Conservation (phyloP, 2,888 invertebrate species). For the Trachelus troglodyta region DNA sequence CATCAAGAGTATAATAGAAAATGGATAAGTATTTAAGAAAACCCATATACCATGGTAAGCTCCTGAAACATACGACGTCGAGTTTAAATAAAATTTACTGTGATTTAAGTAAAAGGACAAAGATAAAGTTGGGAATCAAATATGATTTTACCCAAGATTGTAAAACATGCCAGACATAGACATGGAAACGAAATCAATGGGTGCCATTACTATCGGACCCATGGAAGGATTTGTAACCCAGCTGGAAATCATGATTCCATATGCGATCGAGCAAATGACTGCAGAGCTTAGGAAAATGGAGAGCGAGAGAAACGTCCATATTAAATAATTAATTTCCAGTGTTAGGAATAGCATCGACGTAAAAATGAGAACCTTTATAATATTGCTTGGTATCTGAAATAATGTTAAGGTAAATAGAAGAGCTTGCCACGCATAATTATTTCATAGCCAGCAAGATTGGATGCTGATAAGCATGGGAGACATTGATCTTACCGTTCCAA, state of each 20-base stretch:
- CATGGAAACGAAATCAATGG: constrained; percentile 66
- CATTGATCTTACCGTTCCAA: constrained; percentile 42
- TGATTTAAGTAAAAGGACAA: no score
- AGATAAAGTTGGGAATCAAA: no score
- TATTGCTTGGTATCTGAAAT: constrained; percentile 38
- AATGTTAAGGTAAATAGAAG: background rate
- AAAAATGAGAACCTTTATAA: constrained; percentile 36
- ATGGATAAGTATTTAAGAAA: constrained; percentile 69
- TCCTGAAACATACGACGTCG: constrained; percentile 41
- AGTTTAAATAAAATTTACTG: no score
- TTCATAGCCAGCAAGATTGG: background rate
- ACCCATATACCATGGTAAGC: constrained; percentile 65
- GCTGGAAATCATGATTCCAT: constrained; percentile 69
- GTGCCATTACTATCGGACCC: constrained; percentile 68
- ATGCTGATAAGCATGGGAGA: background rate
- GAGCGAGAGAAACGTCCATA: constrained; percentile 25
- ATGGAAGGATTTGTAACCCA: constrained; percentile 66
- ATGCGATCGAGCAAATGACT: constrained; percentile 36
- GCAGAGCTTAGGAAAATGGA: constrained; percentile 23
- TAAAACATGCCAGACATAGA: constrained; percentile 68
- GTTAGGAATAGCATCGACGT: constrained; percentile 31
- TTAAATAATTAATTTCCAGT: constrained; percentile 22
- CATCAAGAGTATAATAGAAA: constrained; percentile 70
- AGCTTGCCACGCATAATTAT: background rate
- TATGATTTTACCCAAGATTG: constrained; percentile 39